phyloP scores from a whole-genome alignment of 2,113 vertebrate species.

The Oncorhynchus gorbuscha region DNA sequence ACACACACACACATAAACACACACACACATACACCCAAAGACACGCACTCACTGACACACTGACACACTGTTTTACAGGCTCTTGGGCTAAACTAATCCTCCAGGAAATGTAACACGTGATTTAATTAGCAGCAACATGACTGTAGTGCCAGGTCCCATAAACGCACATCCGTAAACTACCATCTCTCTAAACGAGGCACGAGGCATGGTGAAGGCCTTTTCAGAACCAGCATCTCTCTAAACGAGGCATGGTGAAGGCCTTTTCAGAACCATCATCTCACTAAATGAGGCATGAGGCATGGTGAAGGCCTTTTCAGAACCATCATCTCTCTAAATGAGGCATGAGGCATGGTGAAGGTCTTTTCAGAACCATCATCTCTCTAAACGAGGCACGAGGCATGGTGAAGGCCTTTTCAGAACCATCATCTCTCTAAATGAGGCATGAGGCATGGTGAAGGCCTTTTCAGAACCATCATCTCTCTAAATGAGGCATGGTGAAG shows the following conservation, averaged over 20 bases:
- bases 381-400: not conserved
- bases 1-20: conserved; percentile 17
- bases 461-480: too few species aligned
- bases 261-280: not conserved
- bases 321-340: not conserved
- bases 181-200: not conserved
- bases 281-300: not conserved
- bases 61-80: conserved; percentile 42
- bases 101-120: conserved; percentile 61
- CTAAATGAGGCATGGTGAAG: too few species aligned
- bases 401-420: too few species aligned
- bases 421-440: not conserved
- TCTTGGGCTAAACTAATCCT: conserved; percentile 60
- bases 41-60: conserved; percentile 24
- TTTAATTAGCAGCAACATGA: conserved; percentile 52
- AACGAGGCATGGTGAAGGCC: not conserved
- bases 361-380: not conserved
- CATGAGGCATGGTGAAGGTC: too few species aligned
- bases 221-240: not conserved
- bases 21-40: not conserved
- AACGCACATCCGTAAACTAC: not conserved
- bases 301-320: too few species aligned
- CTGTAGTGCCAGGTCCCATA: conserved; percentile 19
- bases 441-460: not conserved
- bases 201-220: too few species aligned